phyloP scores from a whole-genome alignment of 2,797 vertebrate genomes.

The Xiphophorus birchmanni region DNA sequence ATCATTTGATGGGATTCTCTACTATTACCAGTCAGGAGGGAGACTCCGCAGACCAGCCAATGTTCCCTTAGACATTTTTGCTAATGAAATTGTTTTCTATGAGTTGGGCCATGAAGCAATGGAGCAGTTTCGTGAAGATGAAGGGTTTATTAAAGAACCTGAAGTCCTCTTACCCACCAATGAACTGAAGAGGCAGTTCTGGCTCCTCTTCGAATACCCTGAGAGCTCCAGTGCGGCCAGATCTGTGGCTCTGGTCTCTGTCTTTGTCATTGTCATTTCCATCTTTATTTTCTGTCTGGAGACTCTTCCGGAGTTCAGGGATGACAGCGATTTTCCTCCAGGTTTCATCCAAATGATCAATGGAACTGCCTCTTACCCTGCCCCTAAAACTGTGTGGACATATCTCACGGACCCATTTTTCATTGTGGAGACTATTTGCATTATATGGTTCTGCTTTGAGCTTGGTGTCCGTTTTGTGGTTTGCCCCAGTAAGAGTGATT shows the following conservation, averaged over 20 bases:
- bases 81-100: conserved; percentile 96
- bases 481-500: conserved; percentile 95
- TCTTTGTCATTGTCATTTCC: conserved; percentile 95
- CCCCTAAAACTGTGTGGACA: conserved; percentile 66
- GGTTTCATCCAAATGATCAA: conserved; percentile 68
- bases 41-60: conserved; percentile 94
- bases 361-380: conserved; percentile 58
- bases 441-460: conserved; percentile 98
- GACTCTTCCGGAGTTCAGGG: conserved; percentile 95
- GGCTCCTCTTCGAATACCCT: conserved; percentile 97
- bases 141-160: conserved; percentile 94
- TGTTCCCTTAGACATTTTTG: conserved; percentile 94
- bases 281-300: conserved; percentile 98
- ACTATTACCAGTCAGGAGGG: conserved; percentile 96
- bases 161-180: conserved; percentile 90
- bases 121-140: conserved; percentile 95
- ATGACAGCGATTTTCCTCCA: conserved; percentile 79
- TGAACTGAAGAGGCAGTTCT: conserved; percentile 92
- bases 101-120: conserved; percentile 93
- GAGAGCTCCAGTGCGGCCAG: conserved; percentile 95
- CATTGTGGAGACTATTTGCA: conserved; percentile 94
- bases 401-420: conserved; percentile 96
- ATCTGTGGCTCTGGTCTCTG: conserved; percentile 92
- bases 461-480: conserved; percentile 89
- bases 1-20: conserved; percentile 95